Base-by-base conservation (phyloP, 2,113 vertebrate species). In the Phalacrocorax aristotelis region DNA sequence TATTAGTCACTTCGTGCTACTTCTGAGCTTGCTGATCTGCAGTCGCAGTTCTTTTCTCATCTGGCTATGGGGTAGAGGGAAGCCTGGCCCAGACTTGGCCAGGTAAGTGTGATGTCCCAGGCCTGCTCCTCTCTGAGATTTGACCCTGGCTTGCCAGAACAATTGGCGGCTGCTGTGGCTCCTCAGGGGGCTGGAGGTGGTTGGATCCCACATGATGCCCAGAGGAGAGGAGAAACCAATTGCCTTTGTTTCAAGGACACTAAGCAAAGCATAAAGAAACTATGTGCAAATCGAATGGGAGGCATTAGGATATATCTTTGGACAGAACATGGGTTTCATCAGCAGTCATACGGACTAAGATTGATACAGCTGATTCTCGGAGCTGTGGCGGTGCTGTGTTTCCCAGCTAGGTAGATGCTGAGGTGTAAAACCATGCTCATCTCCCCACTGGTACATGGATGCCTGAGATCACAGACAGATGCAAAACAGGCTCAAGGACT, bases 181-280 rank as follows among this genome's bases (percentile, higher is more conserved):
- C 92, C 3, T 0, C 75, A 71, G 84, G 87, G 93, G 65, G 42
- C 90, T 95, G 80, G 72, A 94, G 62, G 83, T 40, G 54, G 91
- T 96, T 93, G 64, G 93, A 74, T 94, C 89, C 80, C 65, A 91
- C 76, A 91, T 80, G 62, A 81, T 96, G 92, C 94, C 95, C 77
- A 85, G 77, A 93, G 88, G 95, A 95, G 83, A 97, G 51, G 58
- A 97, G 83, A 96, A 95, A 83, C 81, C 87, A 68, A 96, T 93
- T 93, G 95, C 71, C 80, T 97, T 97, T 93, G 95, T 69, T 85
- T 96, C 96, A 95, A 92, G 94, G 87, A 94, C 95, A 72, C 80
- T 79, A 82, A 87, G 94, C 81, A 98, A 97, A 86, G 91, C 96
- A 94, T 95, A 97, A 94, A 94, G 84, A 83, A 96, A 81, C 55